These are phyloP conservation scores for Paragorgia papillata DNA, from an alignment of 92 coral and sea anemone genomes.

Conservation along the genomic window DNA sequence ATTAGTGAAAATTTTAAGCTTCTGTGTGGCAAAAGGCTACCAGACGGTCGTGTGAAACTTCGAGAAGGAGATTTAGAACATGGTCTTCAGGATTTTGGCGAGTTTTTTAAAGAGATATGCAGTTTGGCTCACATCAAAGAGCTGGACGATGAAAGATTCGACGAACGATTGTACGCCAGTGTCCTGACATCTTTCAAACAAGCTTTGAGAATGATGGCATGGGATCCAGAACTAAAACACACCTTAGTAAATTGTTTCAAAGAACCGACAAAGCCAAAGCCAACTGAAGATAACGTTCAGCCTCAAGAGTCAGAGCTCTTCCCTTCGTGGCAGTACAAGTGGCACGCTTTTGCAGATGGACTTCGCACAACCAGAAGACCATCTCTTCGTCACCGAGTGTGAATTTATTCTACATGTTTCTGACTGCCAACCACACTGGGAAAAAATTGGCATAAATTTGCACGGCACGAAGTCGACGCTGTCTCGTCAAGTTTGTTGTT, in stretches of 20 bases:
- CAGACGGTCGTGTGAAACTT: too few species aligned
- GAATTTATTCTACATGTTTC: constrained; percentile 1
- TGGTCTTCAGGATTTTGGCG: background rate
- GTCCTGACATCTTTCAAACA: constrained; percentile 6
- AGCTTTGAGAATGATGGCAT: background rate
- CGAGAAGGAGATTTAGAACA: background rate
- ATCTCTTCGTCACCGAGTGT: constrained; percentile 16
- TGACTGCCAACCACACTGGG: too few species aligned
- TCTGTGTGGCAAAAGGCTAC: too few species aligned
- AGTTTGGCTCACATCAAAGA: background rate
- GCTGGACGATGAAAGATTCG: constrained; percentile 8
- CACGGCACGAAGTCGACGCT: too few species aligned
- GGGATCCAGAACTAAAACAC: constrained; percentile 3
- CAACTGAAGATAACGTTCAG: too few species aligned
- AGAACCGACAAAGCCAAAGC: background rate
- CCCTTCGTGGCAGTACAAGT: background rate
- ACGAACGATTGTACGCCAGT: constrained; percentile 2
- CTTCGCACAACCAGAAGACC: constrained; percentile 1
- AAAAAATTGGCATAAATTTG: too few species aligned
- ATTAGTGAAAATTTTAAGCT: background rate
- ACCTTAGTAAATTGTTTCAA: background rate
- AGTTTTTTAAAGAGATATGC: background rate
- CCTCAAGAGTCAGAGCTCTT: too few species aligned
- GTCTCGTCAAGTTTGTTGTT: too few species aligned
- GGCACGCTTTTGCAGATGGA: constrained; percentile 18